These are phyloP conservation scores for Ia io DNA, from an alignment of 2,113 vertebrate species.

Conservation along the genomic window DNA sequence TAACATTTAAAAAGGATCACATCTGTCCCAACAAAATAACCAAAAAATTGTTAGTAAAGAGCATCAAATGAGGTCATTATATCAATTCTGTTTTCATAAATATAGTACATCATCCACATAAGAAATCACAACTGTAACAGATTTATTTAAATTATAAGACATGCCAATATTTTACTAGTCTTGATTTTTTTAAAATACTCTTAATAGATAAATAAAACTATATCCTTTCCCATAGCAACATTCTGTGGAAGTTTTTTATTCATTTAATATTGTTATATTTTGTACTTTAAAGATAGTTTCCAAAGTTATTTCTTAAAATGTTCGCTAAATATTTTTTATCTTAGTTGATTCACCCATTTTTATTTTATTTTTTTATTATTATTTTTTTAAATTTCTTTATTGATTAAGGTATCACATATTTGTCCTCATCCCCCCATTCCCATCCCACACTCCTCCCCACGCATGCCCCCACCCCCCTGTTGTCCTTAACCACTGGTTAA, in stretches of 20 bases:
- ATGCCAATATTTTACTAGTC: background rate
- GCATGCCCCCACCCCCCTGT: too few relatives aligned
- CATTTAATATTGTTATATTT: background rate
- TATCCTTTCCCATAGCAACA: background rate
- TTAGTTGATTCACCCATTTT: background rate
- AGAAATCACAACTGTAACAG: background rate
- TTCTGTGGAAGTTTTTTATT: background rate
- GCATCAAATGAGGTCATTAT: conserved; percentile 24
- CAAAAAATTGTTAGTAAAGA: conserved; percentile 22
- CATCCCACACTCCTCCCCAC: too few relatives aligned
- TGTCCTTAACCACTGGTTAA: too few relatives aligned
- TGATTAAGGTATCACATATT: too few relatives aligned
- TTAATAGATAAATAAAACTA: background rate
- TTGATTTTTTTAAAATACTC: background rate
- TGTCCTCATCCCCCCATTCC: too few relatives aligned
- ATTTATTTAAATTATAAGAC: conserved; percentile 23
- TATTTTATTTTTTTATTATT: too few relatives aligned
- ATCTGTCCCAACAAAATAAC: background rate
- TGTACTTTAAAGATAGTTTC: background rate
- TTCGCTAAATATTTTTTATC: background rate
- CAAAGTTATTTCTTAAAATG: background rate
- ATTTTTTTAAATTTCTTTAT: too few relatives aligned
- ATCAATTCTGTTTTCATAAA: conserved; percentile 31
- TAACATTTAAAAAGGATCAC: background rate
- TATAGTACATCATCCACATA: background rate